phyloP scores from a whole-genome alignment of 2,888 invertebrate genomes.

The Hemicrepidius hirtus region DNA sequence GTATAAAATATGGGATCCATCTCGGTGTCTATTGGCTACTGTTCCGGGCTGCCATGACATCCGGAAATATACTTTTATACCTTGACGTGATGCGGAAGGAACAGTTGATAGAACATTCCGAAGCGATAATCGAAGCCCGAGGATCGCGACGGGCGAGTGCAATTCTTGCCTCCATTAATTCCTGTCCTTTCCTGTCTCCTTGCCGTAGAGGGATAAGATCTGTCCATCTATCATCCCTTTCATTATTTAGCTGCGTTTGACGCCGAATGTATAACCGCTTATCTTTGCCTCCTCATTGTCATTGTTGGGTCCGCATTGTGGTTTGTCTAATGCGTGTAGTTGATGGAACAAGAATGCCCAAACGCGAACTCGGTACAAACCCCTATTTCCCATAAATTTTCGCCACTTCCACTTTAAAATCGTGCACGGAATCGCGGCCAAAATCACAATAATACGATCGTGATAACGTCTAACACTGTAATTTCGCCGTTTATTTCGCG shows the following conservation, averaged over 20 bases:
- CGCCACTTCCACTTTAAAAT: conserved; percentile 29
- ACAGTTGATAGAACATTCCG: conserved; percentile 53
- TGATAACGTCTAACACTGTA: conserved; percentile 35
- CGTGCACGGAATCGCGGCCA: conserved; percentile 24
- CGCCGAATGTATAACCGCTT: conserved; percentile 56
- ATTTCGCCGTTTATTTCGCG: conserved; percentile 35
- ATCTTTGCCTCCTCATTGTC: conserved; percentile 50
- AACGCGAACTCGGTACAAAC: neutral
- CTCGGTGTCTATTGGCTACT: conserved; percentile 50
- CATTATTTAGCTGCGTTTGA: conserved; percentile 56
- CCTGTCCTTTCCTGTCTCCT: conserved; percentile 53
- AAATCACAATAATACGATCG: conserved; percentile 31
- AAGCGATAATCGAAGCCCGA: conserved; percentile 49
- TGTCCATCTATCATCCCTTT: conserved; percentile 58
- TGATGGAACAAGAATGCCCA: conserved; percentile 42
- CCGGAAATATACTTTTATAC: conserved; percentile 54
- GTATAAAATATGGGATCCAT: conserved; percentile 52
- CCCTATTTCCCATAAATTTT: conserved; percentile 24
- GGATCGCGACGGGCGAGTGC: conserved; percentile 46
- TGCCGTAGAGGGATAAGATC: conserved; percentile 54
- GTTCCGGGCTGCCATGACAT: conserved; percentile 52
- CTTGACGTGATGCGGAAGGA: conserved; percentile 53
- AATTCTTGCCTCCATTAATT: conserved; percentile 53
- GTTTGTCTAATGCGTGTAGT: conserved; percentile 42
- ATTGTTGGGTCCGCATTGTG: conserved; percentile 44